Conservation (phyloP, 2,888 invertebrate species). For the Ephialtes manifestator region DNA sequence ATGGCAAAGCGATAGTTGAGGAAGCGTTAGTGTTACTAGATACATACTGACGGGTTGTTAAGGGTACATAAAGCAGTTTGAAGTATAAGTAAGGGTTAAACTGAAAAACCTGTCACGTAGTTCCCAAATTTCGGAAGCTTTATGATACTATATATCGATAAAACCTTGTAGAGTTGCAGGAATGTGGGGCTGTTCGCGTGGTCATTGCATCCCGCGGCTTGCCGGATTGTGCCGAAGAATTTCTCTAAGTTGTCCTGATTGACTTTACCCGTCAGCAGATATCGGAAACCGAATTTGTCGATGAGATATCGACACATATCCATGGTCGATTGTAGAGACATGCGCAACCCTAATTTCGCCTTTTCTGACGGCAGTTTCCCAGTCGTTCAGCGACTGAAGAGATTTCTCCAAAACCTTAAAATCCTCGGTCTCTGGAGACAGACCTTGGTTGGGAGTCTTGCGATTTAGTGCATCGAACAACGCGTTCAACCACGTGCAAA, state of each 20-base stretch:
- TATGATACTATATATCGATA: slow-evolving; percentile 55
- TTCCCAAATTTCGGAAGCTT: slow-evolving; percentile 68
- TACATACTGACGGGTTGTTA: slow-evolving; percentile 5
- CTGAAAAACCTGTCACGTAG: slow-evolving; percentile 52
- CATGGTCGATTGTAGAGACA: slow-evolving; percentile 45
- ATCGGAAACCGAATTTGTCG: slow-evolving; percentile 32
- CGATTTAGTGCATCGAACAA: slow-evolving; percentile 32
- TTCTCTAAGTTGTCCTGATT: slow-evolving; percentile 57
- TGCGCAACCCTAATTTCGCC: slow-evolving; percentile 42
- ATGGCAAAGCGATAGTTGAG: slow-evolving; percentile 5
- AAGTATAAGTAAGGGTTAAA: slow-evolving; percentile 16
- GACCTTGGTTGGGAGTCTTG: slow-evolving; percentile 12
- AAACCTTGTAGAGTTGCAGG: slow-evolving; percentile 67
- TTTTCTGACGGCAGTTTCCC: slow-evolving; percentile 27
- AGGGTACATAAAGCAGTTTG: background rate
- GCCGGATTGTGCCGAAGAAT: slow-evolving; percentile 58
- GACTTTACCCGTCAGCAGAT: slow-evolving; percentile 48
- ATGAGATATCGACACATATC: slow-evolving; percentile 48
- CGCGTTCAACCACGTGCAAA: slow-evolving; percentile 48
- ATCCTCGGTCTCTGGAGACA: slow-evolving; percentile 6
- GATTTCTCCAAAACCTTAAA: slow-evolving; percentile 40
- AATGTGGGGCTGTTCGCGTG: slow-evolving; percentile 65
- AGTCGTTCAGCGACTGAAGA: slow-evolving; percentile 42
- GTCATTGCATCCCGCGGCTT: slow-evolving; percentile 56
- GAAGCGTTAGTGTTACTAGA: background rate